Evolutionary conservation across 2,797 vertebrate species (phyloP).

Genomic region (Phaenicophaeus curvirostris): DNA sequence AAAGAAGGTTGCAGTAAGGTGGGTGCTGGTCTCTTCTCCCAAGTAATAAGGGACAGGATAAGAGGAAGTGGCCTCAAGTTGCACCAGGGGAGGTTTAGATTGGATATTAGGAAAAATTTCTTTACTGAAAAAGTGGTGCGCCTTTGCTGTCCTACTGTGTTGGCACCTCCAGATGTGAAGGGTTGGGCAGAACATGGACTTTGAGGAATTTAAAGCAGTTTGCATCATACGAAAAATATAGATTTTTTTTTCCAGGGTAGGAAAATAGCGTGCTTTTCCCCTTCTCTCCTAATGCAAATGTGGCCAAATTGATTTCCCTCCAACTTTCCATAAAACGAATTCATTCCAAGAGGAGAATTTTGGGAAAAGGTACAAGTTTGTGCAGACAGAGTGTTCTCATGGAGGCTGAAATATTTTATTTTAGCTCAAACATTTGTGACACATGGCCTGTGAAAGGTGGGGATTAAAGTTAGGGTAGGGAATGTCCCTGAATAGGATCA

Average conservation of each 20-base stretch:
- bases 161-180: background rate
- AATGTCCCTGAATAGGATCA: background rate
- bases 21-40: too few relatives aligned
- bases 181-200: background rate
- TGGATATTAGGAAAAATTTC: too few relatives aligned
- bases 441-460: background rate
- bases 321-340: constrained; percentile 24
- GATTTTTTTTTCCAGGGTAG: background rate
- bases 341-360: constrained; percentile 16
- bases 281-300: constrained; percentile 1
- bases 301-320: constrained; percentile 22
- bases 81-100: too few relatives aligned
- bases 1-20: too few relatives aligned
- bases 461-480: background rate
- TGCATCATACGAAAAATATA: background rate
- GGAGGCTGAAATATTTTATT: background rate
- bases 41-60: too few relatives aligned
- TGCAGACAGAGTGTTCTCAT: constrained; percentile 5
- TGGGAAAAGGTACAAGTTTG: constrained; percentile 38
- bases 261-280: background rate
- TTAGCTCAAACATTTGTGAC: background rate
- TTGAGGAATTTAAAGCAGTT: background rate
- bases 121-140: too few relatives aligned
- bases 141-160: background rate
- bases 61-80: too few relatives aligned